Base-by-base conservation (phyloP, 1,140 invertebrate species). In the Hylyphantes graminicola region DNA sequence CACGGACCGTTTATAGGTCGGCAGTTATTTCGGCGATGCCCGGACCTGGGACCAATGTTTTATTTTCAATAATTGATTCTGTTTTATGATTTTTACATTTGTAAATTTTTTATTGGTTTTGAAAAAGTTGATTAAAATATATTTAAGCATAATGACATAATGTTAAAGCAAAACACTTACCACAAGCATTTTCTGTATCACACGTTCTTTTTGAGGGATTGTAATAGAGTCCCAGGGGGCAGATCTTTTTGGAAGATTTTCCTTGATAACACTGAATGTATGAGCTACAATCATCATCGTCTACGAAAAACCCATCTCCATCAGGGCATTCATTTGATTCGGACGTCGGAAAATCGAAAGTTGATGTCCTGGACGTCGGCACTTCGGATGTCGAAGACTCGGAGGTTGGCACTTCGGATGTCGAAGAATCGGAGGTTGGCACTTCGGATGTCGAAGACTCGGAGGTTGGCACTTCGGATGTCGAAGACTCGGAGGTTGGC, bases 241-340 rank as follows among this genome's bases (percentile, higher is more conserved):
- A 78, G 4, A 17, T n/a, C 11, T 54, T 65, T 13, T 19, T 35
- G 63, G 65, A 78, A 8, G 63, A 0, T 13, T 55, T 57, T 3
- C 84, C 63, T n/a, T 81, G 53, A 17, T 80, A 64, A 55, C 55
- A 70, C 11, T 70, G 35, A n/a, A 76, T 48, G 48, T 48, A 68
- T 10, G 54, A 61, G 9, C 21, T 35, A 35, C 76, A 78, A 35
- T 78, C 51, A 12, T 55, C 53, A 15, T 19, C 9, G n/a, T 67
- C n/a, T 11, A 21, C 50, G 48, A 67, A 78, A 51, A 65, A 67
- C 9, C 61, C 76, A n/a, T 78, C 76, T 2, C 7, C 51, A 4
- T 67, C 6, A 10, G 10, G n/a, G 10, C 76, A 78, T 0, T 53
- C 13, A 8, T 51, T 17, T 35, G 64, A 15, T 2, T 19, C 15